Percentiles rank a stretch among this genome's conserved stretches.
phyloP scores from a whole-genome alignment of 2,113 vertebrate species.

The Poecile atricapillus region DNA sequence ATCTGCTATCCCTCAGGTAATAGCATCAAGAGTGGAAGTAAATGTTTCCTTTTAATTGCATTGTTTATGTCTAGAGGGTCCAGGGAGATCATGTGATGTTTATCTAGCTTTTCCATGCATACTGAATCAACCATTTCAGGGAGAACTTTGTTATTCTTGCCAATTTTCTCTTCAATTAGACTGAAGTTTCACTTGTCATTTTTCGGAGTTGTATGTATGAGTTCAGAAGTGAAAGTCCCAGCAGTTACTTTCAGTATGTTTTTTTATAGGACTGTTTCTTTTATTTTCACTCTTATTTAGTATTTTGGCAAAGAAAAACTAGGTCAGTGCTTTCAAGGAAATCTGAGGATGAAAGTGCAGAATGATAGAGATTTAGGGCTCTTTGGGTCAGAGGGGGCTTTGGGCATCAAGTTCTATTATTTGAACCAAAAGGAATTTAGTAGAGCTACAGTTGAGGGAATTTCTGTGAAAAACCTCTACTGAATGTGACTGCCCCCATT shows the following conservation, averaged over 20 bases:
- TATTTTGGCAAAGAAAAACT: not conserved
- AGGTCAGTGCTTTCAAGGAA: not conserved
- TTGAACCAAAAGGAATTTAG: not conserved
- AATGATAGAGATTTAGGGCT: not conserved
- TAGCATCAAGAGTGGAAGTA: slow-evolving; percentile 47
- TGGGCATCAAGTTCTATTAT: not conserved
- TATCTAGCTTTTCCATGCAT: not conserved
- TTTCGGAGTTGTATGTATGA: not conserved
- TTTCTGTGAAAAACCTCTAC: not conserved
- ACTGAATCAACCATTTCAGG: not conserved
- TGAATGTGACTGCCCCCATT: not conserved
- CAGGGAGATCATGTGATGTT: not conserved
- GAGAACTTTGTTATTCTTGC: not conserved
- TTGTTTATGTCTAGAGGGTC: slow-evolving; percentile 46
- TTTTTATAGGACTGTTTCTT: not conserved
- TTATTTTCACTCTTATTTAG: not conserved
- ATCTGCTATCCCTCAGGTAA: slow-evolving; percentile 67
- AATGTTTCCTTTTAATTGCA: slow-evolving; percentile 64
- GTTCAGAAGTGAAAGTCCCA: not conserved
- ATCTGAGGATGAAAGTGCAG: not conserved
- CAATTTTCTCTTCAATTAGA: not conserved
- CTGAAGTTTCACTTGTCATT: not conserved
- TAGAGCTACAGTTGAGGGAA: not conserved
- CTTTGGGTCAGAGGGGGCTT: not conserved
- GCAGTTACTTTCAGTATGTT: not conserved